Base-by-base conservation (phyloP, 2,888 invertebrate genomes). In the Eilema depressum region DNA sequence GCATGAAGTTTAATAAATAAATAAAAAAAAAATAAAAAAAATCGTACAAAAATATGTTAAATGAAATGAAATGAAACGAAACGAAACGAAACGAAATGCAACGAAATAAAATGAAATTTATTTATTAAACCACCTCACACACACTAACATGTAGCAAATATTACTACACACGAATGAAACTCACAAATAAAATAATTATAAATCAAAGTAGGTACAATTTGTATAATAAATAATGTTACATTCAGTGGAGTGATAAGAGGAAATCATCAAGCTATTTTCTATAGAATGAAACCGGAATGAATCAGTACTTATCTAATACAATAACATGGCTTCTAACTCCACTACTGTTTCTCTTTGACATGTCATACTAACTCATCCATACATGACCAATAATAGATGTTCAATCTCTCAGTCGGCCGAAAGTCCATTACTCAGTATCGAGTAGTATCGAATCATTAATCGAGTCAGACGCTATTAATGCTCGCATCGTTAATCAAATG, bases 361-460 rank as follows among this genome's bases (percentile, higher is more conserved):
- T 57, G 23, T 59, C 20, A 60, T 41, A 59, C 70, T 74, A 75
- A 75, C 62, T 67, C 68, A 41, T 73, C 59, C 11, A 30, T 47
- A 41, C 59, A 67, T 67, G 70, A 67, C 70, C 71, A 73, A 76
- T 80, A 80, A 81, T 81, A 82, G 75, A 82, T 78, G 75, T 71
- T 68, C 78, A 70, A 80, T 69, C 66, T 82, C 78, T 78, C 80
- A 68, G 74, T 70, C 69, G 71, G 73, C 67, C 62, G 83, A 77
- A 77, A 75, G 68, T 80, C 83, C 80, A 81, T 81, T 82, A 81
- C 73, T 82, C 83, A 78, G 78, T 73, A 80, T 82, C 73, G 77
- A 80, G 74, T 79, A 74, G 79, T 74, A 79, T 77, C 80, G 80
- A 80, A 71, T 82, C 83, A 81, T 81, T 81, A 82, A 81, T 81